Evolutionary conservation across 2,113 vertebrate genomes (phyloP).

Genomic region (Leucosticte australis): DNA sequence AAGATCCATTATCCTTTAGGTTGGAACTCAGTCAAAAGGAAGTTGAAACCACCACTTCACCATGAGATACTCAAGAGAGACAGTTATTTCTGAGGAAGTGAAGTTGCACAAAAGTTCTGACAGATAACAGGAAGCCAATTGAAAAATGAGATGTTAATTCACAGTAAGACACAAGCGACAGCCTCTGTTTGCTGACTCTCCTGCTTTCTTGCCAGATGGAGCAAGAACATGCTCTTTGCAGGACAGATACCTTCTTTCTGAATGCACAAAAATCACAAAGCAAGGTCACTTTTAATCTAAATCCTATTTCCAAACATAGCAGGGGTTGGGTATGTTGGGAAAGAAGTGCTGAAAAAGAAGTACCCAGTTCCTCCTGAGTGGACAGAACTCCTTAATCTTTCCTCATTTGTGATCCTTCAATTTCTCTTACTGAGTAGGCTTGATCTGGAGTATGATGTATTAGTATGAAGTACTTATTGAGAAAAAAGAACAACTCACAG

Average conservation of each 20-base stretch:
- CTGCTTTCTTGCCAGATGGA: neutral
- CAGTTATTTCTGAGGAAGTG: slow-evolving; percentile 61
- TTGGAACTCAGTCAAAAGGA: slow-evolving; percentile 37
- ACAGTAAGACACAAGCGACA: neutral
- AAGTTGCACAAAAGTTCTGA: slow-evolving; percentile 57
- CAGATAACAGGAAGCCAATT: slow-evolving; percentile 38
- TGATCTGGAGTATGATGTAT: neutral
- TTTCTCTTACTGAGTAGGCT: neutral
- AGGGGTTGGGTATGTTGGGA: neutral
- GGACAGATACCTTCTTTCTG: neutral
- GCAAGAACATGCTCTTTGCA: slow-evolving; percentile 13
- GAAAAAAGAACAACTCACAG: neutral
- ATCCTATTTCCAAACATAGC: neutral
- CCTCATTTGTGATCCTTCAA: neutral
- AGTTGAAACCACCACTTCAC: slow-evolving; percentile 38
- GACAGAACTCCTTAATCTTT: neutral
- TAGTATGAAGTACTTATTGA: neutral
- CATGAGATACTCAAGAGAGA: neutral
- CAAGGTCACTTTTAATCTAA: slow-evolving; percentile 2
- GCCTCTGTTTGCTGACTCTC: slow-evolving; percentile 11
- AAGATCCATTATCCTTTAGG: slow-evolving; percentile 32
- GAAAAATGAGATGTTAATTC: slow-evolving; percentile 56
- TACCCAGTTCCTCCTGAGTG: neutral
- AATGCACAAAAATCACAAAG: neutral
- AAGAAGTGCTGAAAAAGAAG: neutral